Evolutionary conservation across 2,888 invertebrate species (phyloP).

Genomic region (Agonum fuliginosum): DNA sequence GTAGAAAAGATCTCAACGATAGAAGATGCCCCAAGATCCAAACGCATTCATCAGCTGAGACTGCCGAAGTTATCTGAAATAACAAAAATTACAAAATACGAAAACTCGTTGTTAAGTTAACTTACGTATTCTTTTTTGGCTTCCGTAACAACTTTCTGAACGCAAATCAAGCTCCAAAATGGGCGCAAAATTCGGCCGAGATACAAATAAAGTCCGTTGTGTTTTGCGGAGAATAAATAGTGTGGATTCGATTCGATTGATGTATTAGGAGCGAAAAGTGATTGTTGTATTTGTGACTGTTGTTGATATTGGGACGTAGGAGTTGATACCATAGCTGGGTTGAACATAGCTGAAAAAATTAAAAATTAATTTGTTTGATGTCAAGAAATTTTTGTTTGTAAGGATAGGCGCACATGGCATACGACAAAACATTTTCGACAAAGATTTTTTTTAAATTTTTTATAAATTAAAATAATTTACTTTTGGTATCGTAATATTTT

Average conservation of each 20-base stretch:
- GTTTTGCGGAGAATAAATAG: constrained; percentile 84
- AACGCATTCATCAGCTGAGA: constrained; percentile 82
- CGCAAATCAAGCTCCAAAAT: constrained; percentile 89
- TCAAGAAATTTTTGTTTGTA: too few species aligned
- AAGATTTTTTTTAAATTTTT: too few species aligned
- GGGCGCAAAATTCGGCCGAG: constrained; percentile 91
- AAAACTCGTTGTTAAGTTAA: constrained; percentile 62
- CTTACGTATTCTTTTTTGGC: constrained; percentile 78
- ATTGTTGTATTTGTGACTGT: constrained; percentile 47
- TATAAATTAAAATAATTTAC: too few species aligned
- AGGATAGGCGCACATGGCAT: too few species aligned
- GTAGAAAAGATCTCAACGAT: constrained; percentile 84
- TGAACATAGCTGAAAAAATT: constrained; percentile 61
- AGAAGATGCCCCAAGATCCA: constrained; percentile 85
- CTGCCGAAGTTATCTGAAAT: constrained; percentile 79
- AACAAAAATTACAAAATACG: constrained; percentile 47
- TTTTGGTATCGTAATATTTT: too few species aligned
- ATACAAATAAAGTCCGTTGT: constrained; percentile 94
- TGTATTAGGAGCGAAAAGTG: constrained; percentile 48
- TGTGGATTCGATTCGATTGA: constrained; percentile 49
- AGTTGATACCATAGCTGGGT: constrained; percentile 62
- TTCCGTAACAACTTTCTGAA: constrained; percentile 76
- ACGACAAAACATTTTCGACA: too few species aligned
- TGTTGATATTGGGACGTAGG: constrained; percentile 47
- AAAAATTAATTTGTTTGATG: too few species aligned